Conservation (phyloP, 2,113 vertebrate species). For the Dolichotis patagonum region DNA sequence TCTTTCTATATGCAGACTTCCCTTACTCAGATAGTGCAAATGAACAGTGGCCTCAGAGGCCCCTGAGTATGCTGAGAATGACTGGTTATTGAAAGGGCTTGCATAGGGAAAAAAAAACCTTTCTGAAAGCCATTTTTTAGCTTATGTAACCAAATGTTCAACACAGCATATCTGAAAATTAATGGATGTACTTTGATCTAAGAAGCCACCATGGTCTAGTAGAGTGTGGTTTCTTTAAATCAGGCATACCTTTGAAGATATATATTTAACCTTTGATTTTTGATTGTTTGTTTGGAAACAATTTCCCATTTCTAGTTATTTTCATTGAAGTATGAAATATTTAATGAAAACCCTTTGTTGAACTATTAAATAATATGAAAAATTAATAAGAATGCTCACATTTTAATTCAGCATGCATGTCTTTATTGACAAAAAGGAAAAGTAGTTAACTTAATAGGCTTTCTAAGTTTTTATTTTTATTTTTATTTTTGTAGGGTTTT, state of each 20-base stretch:
- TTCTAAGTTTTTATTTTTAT: background rate
- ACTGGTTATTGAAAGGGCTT: rapidly evolving
- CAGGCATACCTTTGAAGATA: background rate
- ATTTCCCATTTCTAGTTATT: background rate
- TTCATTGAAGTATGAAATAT: background rate
- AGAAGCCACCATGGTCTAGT: background rate
- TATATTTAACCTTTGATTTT: background rate
- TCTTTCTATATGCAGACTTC: rapidly evolving
- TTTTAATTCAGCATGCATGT: background rate
- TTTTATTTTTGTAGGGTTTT: no score
- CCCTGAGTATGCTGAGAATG: background rate
- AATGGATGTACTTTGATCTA: background rate
- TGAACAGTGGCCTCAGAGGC: background rate
- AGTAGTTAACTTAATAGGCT: background rate
- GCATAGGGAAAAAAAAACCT: background rate
- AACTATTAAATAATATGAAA: background rate
- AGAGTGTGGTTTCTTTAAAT: background rate
- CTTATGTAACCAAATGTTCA: background rate
- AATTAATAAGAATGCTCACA: background rate
- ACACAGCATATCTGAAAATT: background rate
- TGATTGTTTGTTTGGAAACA: background rate
- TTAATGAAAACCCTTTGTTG: background rate
- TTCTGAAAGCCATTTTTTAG: background rate
- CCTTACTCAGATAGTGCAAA: background rate
- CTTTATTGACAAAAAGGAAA: background rate